A percentile compares a stretch with the other conserved stretches of the same genome.
phyloP scores from a whole-genome alignment of 2,113 vertebrate genomes.

The Cyprinus carpio region DNA sequence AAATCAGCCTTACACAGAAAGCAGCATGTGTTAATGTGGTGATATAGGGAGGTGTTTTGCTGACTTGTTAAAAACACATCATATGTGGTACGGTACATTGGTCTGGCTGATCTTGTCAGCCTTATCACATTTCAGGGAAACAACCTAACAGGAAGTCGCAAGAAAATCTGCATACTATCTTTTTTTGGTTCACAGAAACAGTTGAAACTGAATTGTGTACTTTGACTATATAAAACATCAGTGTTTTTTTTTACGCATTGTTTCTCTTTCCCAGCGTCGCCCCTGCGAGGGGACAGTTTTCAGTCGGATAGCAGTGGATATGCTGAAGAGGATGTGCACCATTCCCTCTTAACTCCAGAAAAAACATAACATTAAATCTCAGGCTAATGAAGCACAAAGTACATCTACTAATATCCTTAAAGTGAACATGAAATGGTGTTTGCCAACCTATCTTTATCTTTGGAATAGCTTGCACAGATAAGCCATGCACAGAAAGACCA shows the following conservation, averaged over 20 bases:
- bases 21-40: background rate
- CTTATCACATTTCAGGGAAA: background rate
- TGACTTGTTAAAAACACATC: constrained; percentile 19
- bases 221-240: background rate
- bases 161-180: background rate
- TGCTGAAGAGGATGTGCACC: constrained; percentile 68
- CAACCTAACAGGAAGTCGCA: constrained; percentile 20
- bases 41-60: background rate
- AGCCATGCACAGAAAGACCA: background rate
- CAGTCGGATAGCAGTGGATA: constrained; percentile 81
- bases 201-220: background rate
- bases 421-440: background rate
- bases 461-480: background rate
- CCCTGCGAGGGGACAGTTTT: constrained; percentile 72
- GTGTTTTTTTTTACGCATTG: background rate
- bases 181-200: constrained; percentile 2
- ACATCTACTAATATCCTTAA: background rate
- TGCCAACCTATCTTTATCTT: background rate
- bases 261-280: constrained; percentile 62
- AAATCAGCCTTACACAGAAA: background rate
- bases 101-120: background rate
- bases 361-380: constrained; percentile 36
- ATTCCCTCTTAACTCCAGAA: background rate
- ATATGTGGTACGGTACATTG: no score
- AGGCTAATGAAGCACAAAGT: background rate